phyloP scores from a whole-genome alignment of 2,888 invertebrate genomes.

The Blera fallax region DNA sequence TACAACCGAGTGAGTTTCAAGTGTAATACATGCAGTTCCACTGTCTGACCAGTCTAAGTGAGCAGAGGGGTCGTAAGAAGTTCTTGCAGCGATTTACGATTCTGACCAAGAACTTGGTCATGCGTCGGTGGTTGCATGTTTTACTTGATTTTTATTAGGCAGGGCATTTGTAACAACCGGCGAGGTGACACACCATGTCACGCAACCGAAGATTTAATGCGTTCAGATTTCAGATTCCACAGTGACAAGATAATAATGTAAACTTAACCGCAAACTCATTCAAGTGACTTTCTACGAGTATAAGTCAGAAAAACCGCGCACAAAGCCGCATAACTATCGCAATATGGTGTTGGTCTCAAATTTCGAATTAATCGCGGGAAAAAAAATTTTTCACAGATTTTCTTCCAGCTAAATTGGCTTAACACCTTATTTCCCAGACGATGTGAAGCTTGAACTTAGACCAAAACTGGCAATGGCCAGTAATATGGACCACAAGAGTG shows the following conservation, averaged over 20 bases:
- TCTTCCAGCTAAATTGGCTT: conserved; percentile 42
- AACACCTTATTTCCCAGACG: conserved; percentile 4
- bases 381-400: conserved; percentile 41
- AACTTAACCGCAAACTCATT: conserved; percentile 58
- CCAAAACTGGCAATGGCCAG: conserved; percentile 16
- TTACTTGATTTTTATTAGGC: conserved; percentile 5
- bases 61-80: conserved; percentile 1
- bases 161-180: conserved; percentile 5
- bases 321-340: conserved; percentile 15
- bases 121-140: conserved; percentile 60
- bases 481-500: conserved; percentile 43
- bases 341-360: conserved; percentile 20
- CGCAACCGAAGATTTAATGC: conserved; percentile 54
- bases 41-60: conserved; percentile 43
- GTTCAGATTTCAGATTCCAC: conserved; percentile 49
- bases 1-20: conserved; percentile 56
- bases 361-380: conserved; percentile 57
- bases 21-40: conserved; percentile 63
- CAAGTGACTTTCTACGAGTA: conserved; percentile 44
- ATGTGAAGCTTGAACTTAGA: conserved; percentile 9
- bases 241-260: conserved; percentile 28
- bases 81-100: conserved; percentile 42
- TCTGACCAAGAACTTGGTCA: conserved; percentile 46
- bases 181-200: conserved; percentile 34
- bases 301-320: conserved; percentile 52